A percentile compares a stretch with the other conserved stretches of the same genome.
Conservation (phyloP, 1,140 invertebrate genomes). For the Lerema accius region DNA sequence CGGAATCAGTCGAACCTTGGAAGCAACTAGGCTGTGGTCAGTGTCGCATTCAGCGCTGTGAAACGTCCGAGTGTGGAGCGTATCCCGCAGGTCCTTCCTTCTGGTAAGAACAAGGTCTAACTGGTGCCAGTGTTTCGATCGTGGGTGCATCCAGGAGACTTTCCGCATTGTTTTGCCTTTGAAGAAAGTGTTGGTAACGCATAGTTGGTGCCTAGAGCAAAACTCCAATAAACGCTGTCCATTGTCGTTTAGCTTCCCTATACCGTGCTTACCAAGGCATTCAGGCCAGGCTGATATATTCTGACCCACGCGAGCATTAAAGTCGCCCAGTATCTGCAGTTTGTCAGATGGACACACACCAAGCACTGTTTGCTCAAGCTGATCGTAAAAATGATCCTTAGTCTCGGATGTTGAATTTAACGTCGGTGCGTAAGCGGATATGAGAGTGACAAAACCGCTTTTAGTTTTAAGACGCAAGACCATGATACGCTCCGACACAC, state of each 20-base stretch:
- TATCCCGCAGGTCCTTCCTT: not conserved
- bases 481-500: not conserved
- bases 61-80: not conserved
- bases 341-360: not conserved
- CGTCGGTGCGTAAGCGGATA: constrained; percentile 29
- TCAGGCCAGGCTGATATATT: constrained; percentile 19
- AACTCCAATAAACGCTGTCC: constrained; percentile 31
- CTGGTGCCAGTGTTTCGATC: constrained; percentile 32
- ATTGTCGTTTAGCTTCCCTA: constrained; percentile 34
- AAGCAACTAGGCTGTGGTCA: not conserved
- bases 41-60: not conserved
- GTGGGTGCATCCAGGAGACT: constrained; percentile 38
- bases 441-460: not conserved
- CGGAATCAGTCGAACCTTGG: not conserved
- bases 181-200: constrained; percentile 37
- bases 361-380: not conserved
- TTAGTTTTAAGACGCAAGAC: not conserved
- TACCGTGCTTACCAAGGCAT: constrained; percentile 29
- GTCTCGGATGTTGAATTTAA: constrained; percentile 16
- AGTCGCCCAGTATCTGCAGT: not conserved
- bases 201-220: constrained; percentile 21
- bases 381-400: constrained; percentile 35
- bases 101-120: not conserved
- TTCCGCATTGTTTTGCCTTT: constrained; percentile 20
- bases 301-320: constrained; percentile 33